These are phyloP conservation scores for Exephanes ischioxanthus DNA, from an alignment of 2,888 invertebrate species.

Conservation along the genomic window DNA sequence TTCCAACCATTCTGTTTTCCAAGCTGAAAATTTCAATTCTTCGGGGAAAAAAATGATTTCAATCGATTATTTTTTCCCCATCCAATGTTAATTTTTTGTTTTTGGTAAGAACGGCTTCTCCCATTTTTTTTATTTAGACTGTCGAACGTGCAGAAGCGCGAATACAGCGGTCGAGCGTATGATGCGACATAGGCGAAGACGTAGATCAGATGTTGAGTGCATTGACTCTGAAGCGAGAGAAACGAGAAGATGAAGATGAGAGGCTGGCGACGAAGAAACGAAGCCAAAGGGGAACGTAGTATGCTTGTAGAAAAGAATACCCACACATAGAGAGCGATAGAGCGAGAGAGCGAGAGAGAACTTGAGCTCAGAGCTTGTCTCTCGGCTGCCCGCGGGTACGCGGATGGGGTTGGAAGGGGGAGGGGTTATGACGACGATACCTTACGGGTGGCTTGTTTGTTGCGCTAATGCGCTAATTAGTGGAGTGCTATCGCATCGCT, in stretches of 20 bases:
- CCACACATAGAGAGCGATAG: neutral
- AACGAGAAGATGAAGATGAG: constrained; percentile 15
- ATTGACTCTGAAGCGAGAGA: constrained; percentile 43
- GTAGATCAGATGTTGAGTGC: constrained; percentile 54
- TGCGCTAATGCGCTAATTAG: constrained; percentile 84
- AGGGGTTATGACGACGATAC: constrained; percentile 28
- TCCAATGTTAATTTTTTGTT: too few species aligned
- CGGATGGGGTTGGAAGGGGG: neutral
- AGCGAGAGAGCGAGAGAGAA: constrained; percentile 11
- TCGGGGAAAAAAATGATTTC: too few species aligned
- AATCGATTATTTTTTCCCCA: too few species aligned
- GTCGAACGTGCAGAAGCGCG: neutral
- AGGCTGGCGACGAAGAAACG: neutral
- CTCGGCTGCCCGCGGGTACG: constrained; percentile 9
- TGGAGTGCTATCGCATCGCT: constrained; percentile 81
- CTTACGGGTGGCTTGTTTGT: constrained; percentile 80
- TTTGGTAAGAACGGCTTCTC: neutral
- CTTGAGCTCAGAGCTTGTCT: constrained; percentile 14
- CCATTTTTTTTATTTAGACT: neutral
- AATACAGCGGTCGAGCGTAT: neutral
- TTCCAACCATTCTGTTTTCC: too few species aligned
- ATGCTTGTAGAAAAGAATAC: neutral
- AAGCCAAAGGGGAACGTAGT: neutral
- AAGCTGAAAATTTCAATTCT: too few species aligned
- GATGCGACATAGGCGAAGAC: constrained; percentile 34